Conservation (phyloP, 2,888 invertebrate species). For the Coelinius sp. region DNA sequence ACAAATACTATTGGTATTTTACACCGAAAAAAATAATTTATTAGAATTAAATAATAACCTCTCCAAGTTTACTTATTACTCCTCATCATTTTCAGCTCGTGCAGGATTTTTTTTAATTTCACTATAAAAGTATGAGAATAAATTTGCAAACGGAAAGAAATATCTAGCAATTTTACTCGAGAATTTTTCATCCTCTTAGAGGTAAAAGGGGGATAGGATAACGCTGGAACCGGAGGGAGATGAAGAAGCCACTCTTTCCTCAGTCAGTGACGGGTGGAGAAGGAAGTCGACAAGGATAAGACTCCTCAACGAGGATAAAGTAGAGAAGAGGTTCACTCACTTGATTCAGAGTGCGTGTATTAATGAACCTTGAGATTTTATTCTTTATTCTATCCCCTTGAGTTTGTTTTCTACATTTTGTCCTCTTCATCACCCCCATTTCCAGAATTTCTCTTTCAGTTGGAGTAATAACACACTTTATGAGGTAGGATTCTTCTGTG, state of each 20-base stretch:
- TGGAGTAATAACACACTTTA: not conserved
- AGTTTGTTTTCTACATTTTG: not conserved
- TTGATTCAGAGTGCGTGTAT: not conserved
- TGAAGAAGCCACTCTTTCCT: not conserved
- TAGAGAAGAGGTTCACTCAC: not conserved
- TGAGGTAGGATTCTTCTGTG: not conserved
- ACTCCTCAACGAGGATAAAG: not conserved
- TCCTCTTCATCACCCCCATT: not conserved
- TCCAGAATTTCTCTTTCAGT: not conserved
- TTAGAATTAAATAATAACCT: too few relatives aligned
- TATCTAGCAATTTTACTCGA: not conserved
- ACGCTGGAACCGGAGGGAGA: not conserved
- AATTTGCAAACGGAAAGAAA: not conserved
- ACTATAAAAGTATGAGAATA: not conserved
- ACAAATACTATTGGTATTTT: too few relatives aligned
- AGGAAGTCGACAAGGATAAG: not conserved
- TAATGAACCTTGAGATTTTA: not conserved
- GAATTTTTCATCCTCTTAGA: not conserved
- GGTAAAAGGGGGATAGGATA: not conserved
- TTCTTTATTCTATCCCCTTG: not conserved
- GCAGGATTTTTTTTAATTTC: not conserved
- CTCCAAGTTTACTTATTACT: not conserved
- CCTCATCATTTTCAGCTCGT: not conserved
- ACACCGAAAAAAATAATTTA: too few relatives aligned
- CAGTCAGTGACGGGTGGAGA: not conserved